Percentiles rank a stretch among this genome's conserved stretches.
Conservation (phyloP, 2,113 vertebrate genomes). For the Sturnus vulgaris region DNA sequence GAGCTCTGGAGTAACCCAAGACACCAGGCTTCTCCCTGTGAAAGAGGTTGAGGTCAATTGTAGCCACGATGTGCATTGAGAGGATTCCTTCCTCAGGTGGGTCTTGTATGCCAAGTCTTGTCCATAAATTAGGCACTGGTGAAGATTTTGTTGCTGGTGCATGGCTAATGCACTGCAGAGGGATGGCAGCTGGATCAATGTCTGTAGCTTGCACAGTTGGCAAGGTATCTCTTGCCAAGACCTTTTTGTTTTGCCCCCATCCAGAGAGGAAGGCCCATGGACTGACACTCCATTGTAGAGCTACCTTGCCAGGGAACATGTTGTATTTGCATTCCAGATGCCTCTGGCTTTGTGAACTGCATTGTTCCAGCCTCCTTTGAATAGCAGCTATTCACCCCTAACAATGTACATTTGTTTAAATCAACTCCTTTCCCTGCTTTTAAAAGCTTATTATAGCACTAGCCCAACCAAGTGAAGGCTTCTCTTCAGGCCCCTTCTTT, state of each 20-base stretch:
- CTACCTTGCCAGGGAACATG: conserved; percentile 22
- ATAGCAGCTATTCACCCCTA: conserved; percentile 42
- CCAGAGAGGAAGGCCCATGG: background rate
- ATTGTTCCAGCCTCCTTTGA: conserved; percentile 36
- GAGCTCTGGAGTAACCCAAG: background rate
- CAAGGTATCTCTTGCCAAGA: background rate
- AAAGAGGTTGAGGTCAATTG: background rate
- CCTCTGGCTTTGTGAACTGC: background rate
- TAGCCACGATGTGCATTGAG: accelerated
- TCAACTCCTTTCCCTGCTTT: background rate
- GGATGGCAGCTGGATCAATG: background rate
- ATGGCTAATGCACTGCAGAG: accelerated
- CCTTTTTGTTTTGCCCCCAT: background rate
- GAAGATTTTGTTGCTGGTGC: background rate
- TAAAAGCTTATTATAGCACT: background rate
- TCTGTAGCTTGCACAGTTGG: background rate
- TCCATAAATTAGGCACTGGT: background rate
- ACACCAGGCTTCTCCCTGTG: background rate
- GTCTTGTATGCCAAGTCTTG: background rate
- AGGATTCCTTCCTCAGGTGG: background rate
- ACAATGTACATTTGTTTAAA: conserved; percentile 50
- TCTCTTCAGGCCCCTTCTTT: background rate
- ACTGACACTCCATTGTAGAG: background rate
- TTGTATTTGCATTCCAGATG: conserved; percentile 45
- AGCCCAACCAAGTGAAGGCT: background rate